Percentiles rank a stretch among this genome's conserved stretches.
These are phyloP conservation scores for Mormyrus iriodes DNA, from an alignment of 2,113 vertebrate species.

Conservation along the genomic window DNA sequence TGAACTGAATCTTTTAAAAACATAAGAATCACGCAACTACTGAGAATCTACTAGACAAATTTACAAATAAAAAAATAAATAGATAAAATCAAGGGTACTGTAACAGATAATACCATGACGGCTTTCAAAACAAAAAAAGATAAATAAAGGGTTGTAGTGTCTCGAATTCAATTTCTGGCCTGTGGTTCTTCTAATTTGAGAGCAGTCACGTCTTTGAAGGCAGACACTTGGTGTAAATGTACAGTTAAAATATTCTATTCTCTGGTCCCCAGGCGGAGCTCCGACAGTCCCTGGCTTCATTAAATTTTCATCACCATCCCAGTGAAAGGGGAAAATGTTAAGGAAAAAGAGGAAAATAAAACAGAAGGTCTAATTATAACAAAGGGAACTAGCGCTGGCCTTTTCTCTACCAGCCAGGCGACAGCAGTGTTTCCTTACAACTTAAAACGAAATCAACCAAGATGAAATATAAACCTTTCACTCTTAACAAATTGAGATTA, in stretches of 20 bases:
- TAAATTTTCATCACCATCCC: conserved; percentile 98
- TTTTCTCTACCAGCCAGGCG: conserved; percentile 47
- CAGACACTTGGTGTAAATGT: conserved; percentile 97
- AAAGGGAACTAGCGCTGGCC: conserved; percentile 65
- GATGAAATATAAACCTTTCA: conserved; percentile 11
- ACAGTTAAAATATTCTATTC: conserved; percentile 99
- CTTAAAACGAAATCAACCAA: conserved; percentile 29
- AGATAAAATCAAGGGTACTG: conserved; percentile 32
- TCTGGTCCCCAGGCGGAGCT: conserved; percentile 85
- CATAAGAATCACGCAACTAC: conserved; percentile 38
- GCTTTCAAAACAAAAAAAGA: conserved; percentile 40
- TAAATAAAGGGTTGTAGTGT: conserved; percentile 48
- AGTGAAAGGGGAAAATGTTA: conserved; percentile 73
- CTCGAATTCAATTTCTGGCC: conserved; percentile 74
- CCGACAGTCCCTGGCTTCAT: conserved; percentile 93
- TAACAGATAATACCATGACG: conserved; percentile 51
- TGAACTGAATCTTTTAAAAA: conserved; percentile 69
- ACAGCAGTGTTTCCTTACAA: conserved; percentile 35
- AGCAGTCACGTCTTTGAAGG: conserved; percentile 92
- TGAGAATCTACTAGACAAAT: conserved; percentile 51
- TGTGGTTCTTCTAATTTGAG: conserved; percentile 84
- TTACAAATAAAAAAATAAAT: conserved; percentile 57
- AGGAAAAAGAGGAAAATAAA: conserved; percentile 70
- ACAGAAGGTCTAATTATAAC: conserved; percentile 70
- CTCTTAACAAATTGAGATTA: background rate